Base-by-base conservation (phyloP, 2,888 invertebrate genomes). In the Agrotis puta region DNA sequence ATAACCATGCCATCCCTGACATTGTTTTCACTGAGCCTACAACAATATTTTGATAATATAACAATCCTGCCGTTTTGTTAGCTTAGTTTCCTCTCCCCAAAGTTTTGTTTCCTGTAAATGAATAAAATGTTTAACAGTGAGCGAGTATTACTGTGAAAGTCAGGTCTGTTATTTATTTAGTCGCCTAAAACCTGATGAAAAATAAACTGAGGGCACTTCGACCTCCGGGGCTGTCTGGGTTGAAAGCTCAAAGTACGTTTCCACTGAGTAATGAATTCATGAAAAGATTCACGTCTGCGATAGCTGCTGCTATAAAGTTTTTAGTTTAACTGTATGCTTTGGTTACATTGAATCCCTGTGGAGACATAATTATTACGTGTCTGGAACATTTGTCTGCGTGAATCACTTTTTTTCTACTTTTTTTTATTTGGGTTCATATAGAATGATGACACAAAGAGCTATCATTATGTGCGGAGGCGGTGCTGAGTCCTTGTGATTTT, bases 61-160 rank as follows among this genome's bases (percentile, higher is more conserved):
- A 82, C 83, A 81, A 74, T 79, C 64, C 74, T 69, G 64, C 70
- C 81, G 57, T 86, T 88, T 85, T 73, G 78, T 77, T 76, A 80
- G 81, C 87, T 86, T 88, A 87, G 87, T 89, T 91, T 89, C 90
- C 88, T 87, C 69, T 87, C 73, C 51, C 79, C 75, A 85, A 86
- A 78, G 76, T 78, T 69, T 71, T 77, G 79, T 82, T 89, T 88
- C 88, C 86, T 84, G 86, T 67, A 74, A 84, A 86, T 82, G 56
- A 88, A 88, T 85, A 77, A 82, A 85, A 85, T 77, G 83, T 85
- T 81, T 71, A 81, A 84, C 82, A 80, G 77, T 85, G 77, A 74
- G 70, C 39, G 48, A 77, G 63, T 68, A 85, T 86, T 79, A 82
- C 81, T 81, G 77, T 75, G 69, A 80, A 63, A 61, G 57, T 69